Evolutionary conservation across 2,113 vertebrate species (phyloP).

Genomic region (Emydura subglobosa): DNA sequence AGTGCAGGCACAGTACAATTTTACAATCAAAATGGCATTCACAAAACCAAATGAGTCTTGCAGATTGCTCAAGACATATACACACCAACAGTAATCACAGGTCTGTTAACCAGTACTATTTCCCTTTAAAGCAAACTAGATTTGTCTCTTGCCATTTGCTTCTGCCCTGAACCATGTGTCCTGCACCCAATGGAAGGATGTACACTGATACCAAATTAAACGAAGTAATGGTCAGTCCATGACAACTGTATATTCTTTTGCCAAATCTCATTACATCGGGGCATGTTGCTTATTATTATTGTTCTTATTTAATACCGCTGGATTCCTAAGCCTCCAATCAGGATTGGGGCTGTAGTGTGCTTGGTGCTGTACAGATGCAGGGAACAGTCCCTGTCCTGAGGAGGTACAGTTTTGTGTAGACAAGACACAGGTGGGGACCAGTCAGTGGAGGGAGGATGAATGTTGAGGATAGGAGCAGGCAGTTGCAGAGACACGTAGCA

Average conservation of each 20-base stretch:
- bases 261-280: neutral
- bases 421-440: neutral
- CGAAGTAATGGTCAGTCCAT: neutral
- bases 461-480: neutral
- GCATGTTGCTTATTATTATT: neutral
- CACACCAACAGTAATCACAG: neutral
- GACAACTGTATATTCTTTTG: neutral
- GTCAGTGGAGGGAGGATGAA: neutral
- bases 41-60: neutral
- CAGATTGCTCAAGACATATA: neutral
- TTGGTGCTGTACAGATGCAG: neutral
- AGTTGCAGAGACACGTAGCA: slow-evolving; percentile 6
- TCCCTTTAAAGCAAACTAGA: neutral
- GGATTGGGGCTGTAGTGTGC: neutral
- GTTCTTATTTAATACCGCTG: neutral
- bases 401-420: neutral
- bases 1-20: neutral
- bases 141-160: neutral
- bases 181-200: neutral
- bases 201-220: neutral
- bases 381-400: neutral
- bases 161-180: neutral
- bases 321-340: neutral
- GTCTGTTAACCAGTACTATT: neutral
- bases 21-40: neutral